These are phyloP conservation scores for Quadriops clusia DNA, from an alignment of 2,888 invertebrate species.

Conservation along the genomic window DNA sequence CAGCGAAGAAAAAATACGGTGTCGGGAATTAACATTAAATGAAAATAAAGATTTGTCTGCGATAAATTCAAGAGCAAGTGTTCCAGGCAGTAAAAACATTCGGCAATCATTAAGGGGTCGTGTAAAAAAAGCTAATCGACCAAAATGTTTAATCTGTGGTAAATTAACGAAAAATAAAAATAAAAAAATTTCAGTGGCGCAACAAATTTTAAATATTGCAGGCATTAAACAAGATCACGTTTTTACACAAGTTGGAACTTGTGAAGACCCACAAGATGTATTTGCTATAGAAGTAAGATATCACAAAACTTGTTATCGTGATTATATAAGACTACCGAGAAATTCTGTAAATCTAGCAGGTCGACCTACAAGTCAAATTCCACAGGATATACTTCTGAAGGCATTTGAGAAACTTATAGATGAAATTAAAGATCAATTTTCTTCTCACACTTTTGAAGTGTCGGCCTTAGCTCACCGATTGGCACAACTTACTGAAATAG, in stretches of 20 bases:
- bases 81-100: conserved; percentile 9
- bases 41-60: conserved; percentile 13
- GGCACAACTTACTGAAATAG: conserved; percentile 15
- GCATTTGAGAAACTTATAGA: conserved; percentile 19
- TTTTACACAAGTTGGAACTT: conserved; percentile 18
- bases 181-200: conserved; percentile 18
- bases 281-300: conserved; percentile 22
- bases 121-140: conserved; percentile 9
- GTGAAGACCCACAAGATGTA: conserved; percentile 20
- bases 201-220: conserved; percentile 15
- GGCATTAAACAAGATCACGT: conserved; percentile 16
- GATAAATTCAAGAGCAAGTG: conserved; percentile 9
- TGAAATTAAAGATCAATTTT: conserved; percentile 18
- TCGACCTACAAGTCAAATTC: conserved; percentile 16
- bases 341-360: conserved; percentile 13
- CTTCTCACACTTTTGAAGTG: conserved; percentile 16
- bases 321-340: conserved; percentile 18
- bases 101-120: conserved; percentile 14
- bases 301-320: conserved; percentile 19
- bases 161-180: conserved; percentile 16
- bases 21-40: conserved; percentile 14
- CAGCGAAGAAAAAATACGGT: conserved; percentile 12
- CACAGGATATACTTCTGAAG: conserved; percentile 15
- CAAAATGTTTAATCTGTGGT: conserved; percentile 16
- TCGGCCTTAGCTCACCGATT: conserved; percentile 15